Conservation (phyloP, 2,113 vertebrate genomes). For the Delphinapterus leucas region DNA sequence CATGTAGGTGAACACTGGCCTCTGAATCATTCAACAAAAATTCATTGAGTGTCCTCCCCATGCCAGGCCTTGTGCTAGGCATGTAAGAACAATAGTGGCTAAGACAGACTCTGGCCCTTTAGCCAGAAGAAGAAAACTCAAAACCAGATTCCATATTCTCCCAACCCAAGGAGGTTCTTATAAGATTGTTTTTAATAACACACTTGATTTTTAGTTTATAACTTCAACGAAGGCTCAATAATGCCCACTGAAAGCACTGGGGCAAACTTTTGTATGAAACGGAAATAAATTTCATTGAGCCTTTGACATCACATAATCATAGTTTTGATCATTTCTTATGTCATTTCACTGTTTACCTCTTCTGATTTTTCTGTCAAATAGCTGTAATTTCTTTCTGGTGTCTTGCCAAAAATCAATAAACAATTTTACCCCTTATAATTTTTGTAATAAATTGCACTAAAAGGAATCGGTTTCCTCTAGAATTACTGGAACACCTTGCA, state of each 20-base stretch:
- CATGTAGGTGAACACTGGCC: neutral
- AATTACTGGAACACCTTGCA: slow-evolving; percentile 9
- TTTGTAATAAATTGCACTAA: slow-evolving; percentile 16
- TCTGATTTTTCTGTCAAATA: slow-evolving; percentile 36
- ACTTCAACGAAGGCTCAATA: neutral
- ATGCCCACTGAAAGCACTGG: neutral
- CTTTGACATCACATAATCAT: neutral
- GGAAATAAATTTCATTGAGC: neutral
- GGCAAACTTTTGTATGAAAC: neutral
- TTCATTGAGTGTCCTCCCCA: neutral
- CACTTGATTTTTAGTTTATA: slow-evolving; percentile 10
- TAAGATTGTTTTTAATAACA: neutral
- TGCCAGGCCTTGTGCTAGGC: neutral
- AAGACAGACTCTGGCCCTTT: neutral
- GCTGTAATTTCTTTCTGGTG: slow-evolving; percentile 45
- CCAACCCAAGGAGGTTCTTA: neutral
- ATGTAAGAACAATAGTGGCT: neutral
- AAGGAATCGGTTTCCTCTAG: slow-evolving; percentile 5
- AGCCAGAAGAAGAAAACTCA: neutral
- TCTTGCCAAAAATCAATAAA: slow-evolving; percentile 49
- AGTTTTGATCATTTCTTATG: slow-evolving; percentile 34
- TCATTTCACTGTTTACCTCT: slow-evolving; percentile 38
- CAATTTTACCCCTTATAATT: slow-evolving; percentile 32
- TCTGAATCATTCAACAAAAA: neutral
- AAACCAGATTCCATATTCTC: neutral